Evolutionary conservation across 2,113 vertebrate species (phyloP).

Genomic region (Forbesichthys agassizii): DNA sequence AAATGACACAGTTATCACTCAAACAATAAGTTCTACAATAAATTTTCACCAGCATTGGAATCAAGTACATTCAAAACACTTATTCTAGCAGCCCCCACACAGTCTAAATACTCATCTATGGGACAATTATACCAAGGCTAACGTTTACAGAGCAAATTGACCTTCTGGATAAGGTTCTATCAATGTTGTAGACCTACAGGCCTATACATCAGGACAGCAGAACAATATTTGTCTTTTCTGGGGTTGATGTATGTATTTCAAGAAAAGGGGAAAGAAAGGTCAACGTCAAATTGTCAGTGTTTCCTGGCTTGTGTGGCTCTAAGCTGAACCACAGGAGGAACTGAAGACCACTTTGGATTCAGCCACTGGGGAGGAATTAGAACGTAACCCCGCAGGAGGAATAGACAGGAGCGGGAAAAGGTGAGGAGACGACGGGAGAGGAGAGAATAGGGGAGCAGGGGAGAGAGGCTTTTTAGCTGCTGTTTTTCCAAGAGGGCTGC

Average conservation of each 20-base stretch:
- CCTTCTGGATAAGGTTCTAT: conserved; percentile 4
- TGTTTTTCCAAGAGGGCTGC: conserved; percentile 43
- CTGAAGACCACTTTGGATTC: too few species aligned
- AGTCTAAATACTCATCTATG: too few species aligned
- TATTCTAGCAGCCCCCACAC: too few species aligned
- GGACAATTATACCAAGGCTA: not conserved
- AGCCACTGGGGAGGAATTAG: not conserved
- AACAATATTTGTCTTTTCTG: not conserved
- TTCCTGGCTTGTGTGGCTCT: too few species aligned
- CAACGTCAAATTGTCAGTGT: too few species aligned
- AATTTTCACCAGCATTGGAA: too few species aligned
- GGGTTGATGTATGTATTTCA: not conserved
- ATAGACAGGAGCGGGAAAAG: not conserved
- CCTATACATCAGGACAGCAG: not conserved
- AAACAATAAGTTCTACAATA: too few species aligned
- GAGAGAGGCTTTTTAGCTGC: not conserved
- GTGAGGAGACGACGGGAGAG: not conserved
- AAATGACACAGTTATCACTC: too few species aligned
- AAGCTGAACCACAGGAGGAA: too few species aligned
- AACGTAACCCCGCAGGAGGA: not conserved
- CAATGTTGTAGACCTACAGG: not conserved
- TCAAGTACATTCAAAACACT: too few species aligned
- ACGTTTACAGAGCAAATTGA: not conserved
- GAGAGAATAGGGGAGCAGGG: not conserved
- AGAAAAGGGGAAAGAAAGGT: not conserved